A percentile compares a stretch with the other conserved stretches of the same genome.
Evolutionary conservation across 2,888 invertebrate genomes (phyloP).

Genomic region (Taenaris catops): DNA sequence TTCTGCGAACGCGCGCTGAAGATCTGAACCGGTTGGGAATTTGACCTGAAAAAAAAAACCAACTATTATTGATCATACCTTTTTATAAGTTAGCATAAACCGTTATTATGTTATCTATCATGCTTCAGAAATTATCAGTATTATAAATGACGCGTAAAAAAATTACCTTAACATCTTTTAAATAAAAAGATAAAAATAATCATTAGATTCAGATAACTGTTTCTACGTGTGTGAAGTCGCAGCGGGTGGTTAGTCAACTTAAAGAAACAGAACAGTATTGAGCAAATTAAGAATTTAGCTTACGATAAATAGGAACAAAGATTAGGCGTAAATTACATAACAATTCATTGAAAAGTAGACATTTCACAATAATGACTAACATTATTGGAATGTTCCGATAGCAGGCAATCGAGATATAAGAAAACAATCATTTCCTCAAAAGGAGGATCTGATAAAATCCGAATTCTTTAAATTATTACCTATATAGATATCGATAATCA

Average conservation of each 20-base stretch:
- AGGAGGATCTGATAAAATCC: constrained; percentile 42
- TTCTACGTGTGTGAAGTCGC: background rate
- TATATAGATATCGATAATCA: constrained; percentile 34
- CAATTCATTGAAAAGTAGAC: constrained; percentile 1
- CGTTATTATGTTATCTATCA: too few species aligned
- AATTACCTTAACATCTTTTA: too few species aligned
- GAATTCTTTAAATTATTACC: constrained; percentile 55
- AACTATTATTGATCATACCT: too few species aligned
- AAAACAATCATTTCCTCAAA: constrained; percentile 41
- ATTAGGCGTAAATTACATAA: constrained; percentile 5
- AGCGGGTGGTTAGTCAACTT: background rate
- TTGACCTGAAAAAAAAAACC: constrained; percentile 87
- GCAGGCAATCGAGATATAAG: constrained; percentile 50
- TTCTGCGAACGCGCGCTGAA: constrained; percentile 82
- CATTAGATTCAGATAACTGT: too few species aligned
- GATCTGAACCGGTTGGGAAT: constrained; percentile 84
- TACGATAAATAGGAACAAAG: too few species aligned
- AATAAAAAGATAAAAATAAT: too few species aligned
- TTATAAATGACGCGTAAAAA: too few species aligned
- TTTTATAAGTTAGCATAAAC: too few species aligned
- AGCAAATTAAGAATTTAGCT: too few species aligned
- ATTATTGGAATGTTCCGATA: constrained; percentile 44
- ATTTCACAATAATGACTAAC: constrained; percentile 18
- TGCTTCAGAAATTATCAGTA: too few species aligned
- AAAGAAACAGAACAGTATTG: background rate